phyloP scores from a whole-genome alignment of 2,888 invertebrate species.

The Meandrusa payeni region DNA sequence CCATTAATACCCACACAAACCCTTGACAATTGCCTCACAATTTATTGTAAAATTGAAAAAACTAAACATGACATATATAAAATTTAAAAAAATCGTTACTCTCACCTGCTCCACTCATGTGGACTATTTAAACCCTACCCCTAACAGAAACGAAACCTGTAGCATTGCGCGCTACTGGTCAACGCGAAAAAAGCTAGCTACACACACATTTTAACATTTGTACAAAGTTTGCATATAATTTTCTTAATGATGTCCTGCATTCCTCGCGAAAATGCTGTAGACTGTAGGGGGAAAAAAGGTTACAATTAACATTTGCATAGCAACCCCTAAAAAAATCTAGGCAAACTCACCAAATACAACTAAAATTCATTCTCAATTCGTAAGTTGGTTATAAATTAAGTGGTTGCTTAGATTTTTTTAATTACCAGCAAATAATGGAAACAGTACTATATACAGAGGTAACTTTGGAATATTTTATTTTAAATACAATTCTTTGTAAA shows the following conservation, averaged over 20 bases:
- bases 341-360: slow-evolving; percentile 41
- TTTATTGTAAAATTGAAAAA: slow-evolving; percentile 31
- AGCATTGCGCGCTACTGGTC: slow-evolving; percentile 82
- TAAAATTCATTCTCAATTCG: background rate
- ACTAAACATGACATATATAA: slow-evolving; percentile 67
- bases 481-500: too few species aligned
- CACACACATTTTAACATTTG: slow-evolving; percentile 72
- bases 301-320: slow-evolving; percentile 72
- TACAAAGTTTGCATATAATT: slow-evolving; percentile 63
- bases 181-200: slow-evolving; percentile 77
- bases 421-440: slow-evolving; percentile 60
- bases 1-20: slow-evolving; percentile 26
- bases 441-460: slow-evolving; percentile 6
- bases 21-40: slow-evolving; percentile 3
- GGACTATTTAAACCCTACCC: slow-evolving; percentile 73
- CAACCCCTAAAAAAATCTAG: slow-evolving; percentile 67
- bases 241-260: slow-evolving; percentile 74
- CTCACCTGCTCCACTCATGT: slow-evolving; percentile 78
- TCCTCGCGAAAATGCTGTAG: slow-evolving; percentile 75
- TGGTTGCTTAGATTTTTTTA: slow-evolving; percentile 70
- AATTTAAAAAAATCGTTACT: slow-evolving; percentile 74
- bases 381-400: slow-evolving; percentile 18
- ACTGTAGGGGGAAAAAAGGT: slow-evolving; percentile 80
- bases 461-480: too few species aligned
- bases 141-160: slow-evolving; percentile 78